Evolutionary conservation across 2,113 vertebrate species (phyloP).

Genomic region (Platycercus adscitus): DNA sequence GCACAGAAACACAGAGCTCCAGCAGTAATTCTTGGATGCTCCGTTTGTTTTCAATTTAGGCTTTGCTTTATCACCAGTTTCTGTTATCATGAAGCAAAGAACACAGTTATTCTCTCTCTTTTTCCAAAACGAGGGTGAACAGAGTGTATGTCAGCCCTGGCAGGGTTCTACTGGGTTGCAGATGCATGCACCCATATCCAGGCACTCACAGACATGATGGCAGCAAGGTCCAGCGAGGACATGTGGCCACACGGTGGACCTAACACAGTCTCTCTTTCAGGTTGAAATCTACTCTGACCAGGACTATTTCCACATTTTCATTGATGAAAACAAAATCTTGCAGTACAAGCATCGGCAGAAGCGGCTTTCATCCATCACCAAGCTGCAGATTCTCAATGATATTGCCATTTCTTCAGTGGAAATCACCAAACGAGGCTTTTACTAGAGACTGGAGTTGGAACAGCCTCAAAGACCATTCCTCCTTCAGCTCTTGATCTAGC

Average conservation of each 20-base stretch:
- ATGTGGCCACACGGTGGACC: background rate
- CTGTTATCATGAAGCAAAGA: background rate
- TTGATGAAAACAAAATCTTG: constrained; percentile 75
- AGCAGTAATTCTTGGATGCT: background rate
- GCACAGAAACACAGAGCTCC: background rate
- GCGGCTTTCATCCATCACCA: constrained; percentile 75
- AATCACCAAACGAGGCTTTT: constrained; percentile 73
- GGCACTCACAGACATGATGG: background rate
- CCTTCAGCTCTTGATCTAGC: background rate
- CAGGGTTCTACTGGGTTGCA: background rate
- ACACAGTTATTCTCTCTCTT: background rate
- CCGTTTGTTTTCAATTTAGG: background rate
- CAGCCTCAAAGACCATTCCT: background rate
- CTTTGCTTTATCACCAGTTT: background rate
- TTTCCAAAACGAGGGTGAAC: background rate
- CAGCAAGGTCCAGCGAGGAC: background rate
- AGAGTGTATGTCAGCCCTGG: background rate
- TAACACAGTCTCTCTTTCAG: constrained; percentile 56
- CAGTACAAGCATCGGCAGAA: constrained; percentile 78
- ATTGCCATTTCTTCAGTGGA: constrained; percentile 78
- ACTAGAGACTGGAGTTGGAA: background rate
- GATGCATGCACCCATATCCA: background rate
- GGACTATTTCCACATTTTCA: constrained; percentile 79
- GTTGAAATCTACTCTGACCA: constrained; percentile 81
- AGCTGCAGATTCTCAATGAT: constrained; percentile 79